phyloP scores from a whole-genome alignment of 2,888 invertebrate genomes.

The Conistra vaccinii region DNA sequence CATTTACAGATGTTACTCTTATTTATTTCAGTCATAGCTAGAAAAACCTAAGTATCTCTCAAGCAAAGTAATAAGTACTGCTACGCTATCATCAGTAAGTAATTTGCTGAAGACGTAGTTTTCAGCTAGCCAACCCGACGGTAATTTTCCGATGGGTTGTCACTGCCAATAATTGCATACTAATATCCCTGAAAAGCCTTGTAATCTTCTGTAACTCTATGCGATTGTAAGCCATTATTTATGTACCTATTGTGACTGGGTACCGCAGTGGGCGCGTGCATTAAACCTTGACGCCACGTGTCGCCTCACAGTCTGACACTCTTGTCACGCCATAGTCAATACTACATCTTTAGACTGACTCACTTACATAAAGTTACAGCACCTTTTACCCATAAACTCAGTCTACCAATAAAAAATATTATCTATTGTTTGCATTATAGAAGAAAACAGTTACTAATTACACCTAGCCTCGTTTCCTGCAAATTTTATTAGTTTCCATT shows the following conservation, averaged over 20 bases:
- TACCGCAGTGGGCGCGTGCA: constrained; percentile 39
- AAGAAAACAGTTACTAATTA: constrained; percentile 49
- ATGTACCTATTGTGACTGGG: constrained; percentile 41
- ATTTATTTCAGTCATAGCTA: neutral
- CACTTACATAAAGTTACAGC: constrained; percentile 31
- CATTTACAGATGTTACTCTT: neutral
- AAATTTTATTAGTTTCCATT: constrained; percentile 48
- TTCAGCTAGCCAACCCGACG: constrained; percentile 15
- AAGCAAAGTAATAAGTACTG: constrained; percentile 14
- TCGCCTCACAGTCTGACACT: constrained; percentile 49
- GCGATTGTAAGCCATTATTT: constrained; percentile 42
- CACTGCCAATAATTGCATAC: constrained; percentile 34
- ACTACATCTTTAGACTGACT: constrained; percentile 3
- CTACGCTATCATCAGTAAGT: constrained; percentile 18
- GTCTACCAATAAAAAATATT: constrained; percentile 33
- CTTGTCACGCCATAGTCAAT: constrained; percentile 18
- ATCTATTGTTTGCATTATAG: constrained; percentile 33
- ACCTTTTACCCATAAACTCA: constrained; percentile 23
- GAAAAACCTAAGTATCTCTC: constrained; percentile 11
- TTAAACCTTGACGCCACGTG: constrained; percentile 54
- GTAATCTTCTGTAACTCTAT: constrained; percentile 53
- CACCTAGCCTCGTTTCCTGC: constrained; percentile 45
- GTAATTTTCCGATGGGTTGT: constrained; percentile 32
- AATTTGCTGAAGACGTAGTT: constrained; percentile 18
- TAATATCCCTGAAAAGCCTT: constrained; percentile 18